Evolutionary conservation across 2,888 invertebrate species (phyloP).

Genomic region (Hylaea fasciaria): DNA sequence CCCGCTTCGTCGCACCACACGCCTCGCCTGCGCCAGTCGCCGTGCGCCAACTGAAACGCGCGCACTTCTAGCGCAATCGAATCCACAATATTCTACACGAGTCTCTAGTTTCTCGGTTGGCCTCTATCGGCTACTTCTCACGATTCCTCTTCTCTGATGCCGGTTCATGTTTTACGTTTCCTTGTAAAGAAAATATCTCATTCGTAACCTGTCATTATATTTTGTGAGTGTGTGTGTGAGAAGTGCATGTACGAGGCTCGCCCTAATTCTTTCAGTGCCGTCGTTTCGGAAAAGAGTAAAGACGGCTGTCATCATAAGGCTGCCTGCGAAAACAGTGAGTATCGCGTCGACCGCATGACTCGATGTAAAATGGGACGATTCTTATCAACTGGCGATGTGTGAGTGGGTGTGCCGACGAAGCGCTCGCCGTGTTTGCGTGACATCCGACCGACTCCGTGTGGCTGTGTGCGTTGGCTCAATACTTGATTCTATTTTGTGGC

Average conservation of each 20-base stretch:
- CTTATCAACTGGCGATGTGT: conserved; percentile 75
- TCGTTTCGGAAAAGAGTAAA: conserved; percentile 74
- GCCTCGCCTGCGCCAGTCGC: conserved; percentile 84
- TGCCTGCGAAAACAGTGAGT: conserved; percentile 84
- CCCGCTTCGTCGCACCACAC: conserved; percentile 80
- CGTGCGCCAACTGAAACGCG: conserved; percentile 85
- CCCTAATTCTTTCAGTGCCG: conserved; percentile 64
- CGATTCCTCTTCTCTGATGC: conserved; percentile 55
- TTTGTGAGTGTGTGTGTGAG: conserved; percentile 58
- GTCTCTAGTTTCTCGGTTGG: conserved; percentile 65
- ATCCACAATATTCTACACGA: conserved; percentile 72
- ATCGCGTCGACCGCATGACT: conserved; percentile 76
- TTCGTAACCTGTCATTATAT: conserved; percentile 48
- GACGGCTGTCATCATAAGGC: conserved; percentile 84
- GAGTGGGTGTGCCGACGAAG: conserved; percentile 62
- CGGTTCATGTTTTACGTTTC: conserved; percentile 53
- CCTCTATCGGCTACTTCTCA: conserved; percentile 49
- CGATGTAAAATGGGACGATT: conserved; percentile 84
- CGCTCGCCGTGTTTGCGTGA: conserved; percentile 68
- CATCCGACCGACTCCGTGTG: conserved; percentile 70
- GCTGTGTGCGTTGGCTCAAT: conserved; percentile 79
- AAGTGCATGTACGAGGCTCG: conserved; percentile 73
- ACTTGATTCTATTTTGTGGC: conserved; percentile 82
- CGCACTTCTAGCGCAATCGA: conserved; percentile 83
- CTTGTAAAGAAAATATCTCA: conserved; percentile 51